phyloP scores from a whole-genome alignment of 2,888 invertebrate genomes.

The Parelbella ahira region DNA sequence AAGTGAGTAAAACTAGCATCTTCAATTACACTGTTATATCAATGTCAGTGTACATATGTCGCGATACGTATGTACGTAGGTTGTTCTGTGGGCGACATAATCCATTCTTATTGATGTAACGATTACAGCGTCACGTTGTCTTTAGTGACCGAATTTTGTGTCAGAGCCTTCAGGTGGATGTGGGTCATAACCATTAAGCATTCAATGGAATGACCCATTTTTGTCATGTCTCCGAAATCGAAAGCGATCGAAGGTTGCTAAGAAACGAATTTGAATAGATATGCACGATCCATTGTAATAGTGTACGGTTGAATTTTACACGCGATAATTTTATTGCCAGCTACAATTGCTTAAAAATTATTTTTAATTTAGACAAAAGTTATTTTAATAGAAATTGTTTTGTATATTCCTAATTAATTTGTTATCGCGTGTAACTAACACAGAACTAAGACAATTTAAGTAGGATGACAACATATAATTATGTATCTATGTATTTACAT shows the following conservation, averaged over 20 bases:
- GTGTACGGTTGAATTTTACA: too few relatives aligned
- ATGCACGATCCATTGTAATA: too few relatives aligned
- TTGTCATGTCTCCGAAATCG: conserved; percentile 8
- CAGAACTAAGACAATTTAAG: too few relatives aligned
- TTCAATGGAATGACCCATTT: conserved; percentile 11
- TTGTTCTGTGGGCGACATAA: conserved; percentile 33
- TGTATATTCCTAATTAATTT: too few relatives aligned
- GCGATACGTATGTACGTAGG: conserved; percentile 16
- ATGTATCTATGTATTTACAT: too few relatives aligned
- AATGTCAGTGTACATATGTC: conserved; percentile 16
- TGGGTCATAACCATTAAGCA: conserved; percentile 14
- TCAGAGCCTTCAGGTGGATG: conserved; percentile 14
- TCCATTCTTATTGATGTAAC: conserved; percentile 30
- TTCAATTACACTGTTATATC: conserved; percentile 24
- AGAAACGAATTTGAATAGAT: too few relatives aligned
- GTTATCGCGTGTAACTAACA: too few relatives aligned
- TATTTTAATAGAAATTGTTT: too few relatives aligned
- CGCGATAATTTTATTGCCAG: too few relatives aligned
- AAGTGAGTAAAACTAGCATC: conserved; percentile 22
- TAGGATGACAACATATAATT: too few relatives aligned
- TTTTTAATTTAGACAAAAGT: too few relatives aligned
- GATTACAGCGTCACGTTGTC: conserved; percentile 50
- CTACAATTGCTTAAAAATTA: too few relatives aligned
- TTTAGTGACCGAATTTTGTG: conserved; percentile 41
- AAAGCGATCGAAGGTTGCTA: conserved; percentile 3